These are phyloP conservation scores for Cryptotermes secundus DNA, from an alignment of 1,140 invertebrate genomes.

Conservation along the genomic window DNA sequence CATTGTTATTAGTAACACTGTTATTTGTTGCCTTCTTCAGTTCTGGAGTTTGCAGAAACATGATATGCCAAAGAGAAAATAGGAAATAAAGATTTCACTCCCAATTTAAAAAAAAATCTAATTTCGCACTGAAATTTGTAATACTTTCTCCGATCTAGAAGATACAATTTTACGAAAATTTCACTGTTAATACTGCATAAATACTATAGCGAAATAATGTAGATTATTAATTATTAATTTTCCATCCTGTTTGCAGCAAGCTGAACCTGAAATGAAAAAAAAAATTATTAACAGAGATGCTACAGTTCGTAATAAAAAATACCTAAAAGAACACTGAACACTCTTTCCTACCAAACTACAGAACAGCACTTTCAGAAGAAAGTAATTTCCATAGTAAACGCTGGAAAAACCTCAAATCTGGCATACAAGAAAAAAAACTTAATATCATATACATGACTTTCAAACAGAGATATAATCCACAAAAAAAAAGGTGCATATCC, in stretches of 20 bases:
- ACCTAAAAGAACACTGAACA: not conserved
- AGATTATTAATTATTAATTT: not conserved
- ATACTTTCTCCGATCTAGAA: not conserved
- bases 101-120: not conserved
- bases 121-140: not conserved
- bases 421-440: too few relatives aligned
- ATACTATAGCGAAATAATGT: not conserved
- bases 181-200: not conserved
- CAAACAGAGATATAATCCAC: too few relatives aligned
- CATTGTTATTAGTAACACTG: conserved; percentile 16
- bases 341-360: too few relatives aligned
- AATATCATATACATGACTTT: not conserved
- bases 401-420: too few relatives aligned
- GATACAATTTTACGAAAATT: not conserved
- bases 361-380: too few relatives aligned
- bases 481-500: not conserved
- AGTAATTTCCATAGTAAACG: too few relatives aligned
- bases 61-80: not conserved
- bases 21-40: conserved; percentile 12
- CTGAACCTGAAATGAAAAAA: not conserved
- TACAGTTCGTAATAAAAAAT: too few relatives aligned
- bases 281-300: too few relatives aligned
- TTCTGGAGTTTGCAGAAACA: conserved; percentile 10
- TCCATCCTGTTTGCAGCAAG: conserved; percentile 12
- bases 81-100: not conserved